Base-by-base conservation (phyloP, 2,113 vertebrate genomes). In the Lophochroa leadbeateri region DNA sequence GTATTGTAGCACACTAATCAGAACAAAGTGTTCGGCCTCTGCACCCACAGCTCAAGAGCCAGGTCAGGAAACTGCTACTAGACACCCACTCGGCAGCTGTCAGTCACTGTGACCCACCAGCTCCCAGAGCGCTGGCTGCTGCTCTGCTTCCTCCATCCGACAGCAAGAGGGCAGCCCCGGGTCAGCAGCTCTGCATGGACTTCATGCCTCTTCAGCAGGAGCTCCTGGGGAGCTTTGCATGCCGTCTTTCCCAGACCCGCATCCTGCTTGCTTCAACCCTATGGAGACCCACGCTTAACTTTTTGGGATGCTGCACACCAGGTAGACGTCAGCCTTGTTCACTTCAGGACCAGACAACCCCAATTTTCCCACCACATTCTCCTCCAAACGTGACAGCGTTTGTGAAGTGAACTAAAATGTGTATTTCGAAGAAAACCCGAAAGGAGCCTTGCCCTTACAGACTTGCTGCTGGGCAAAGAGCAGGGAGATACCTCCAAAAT, bases 371-470 rank as follows among this genome's bases (percentile, higher is more conserved):
- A 86, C 33, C 50, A 18, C 39, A 17, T 33, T 33, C n/a, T 61
- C 23, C 18, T 63, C 31, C 53, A 39, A 8, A 29, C 0, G 5
- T 1, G n/a, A 39, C 69, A 44, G 11, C 17, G 1, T 21, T 61
- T 52, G 8, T 24, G 47, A 39, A 15, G 11, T 3, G n/a, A 86
- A 49, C 9, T 7, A 29, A 50, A 37, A 60, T 8, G 17, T 10
- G 50, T 3, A 1, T 47, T 75, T 85, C 7, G 7, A 58, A 37
- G 93, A 41, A 61, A 57, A 2, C 43, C 52, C 18, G 0, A 33
- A 3, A 47, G 84, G 7, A 58, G 2, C 31, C 15, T 29, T 1
- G 1, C 29, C 18, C 12, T 41, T 3, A 2, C 9, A 17, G 61
- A 9, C 25, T 20, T 15, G 47, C 39, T n/a, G 33, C 29, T 41